Percentiles rank a stretch among this genome's conserved stretches.
These are phyloP conservation scores for Tangara arthus DNA, from an alignment of 2,797 vertebrate genomes.

Conservation along the genomic window DNA sequence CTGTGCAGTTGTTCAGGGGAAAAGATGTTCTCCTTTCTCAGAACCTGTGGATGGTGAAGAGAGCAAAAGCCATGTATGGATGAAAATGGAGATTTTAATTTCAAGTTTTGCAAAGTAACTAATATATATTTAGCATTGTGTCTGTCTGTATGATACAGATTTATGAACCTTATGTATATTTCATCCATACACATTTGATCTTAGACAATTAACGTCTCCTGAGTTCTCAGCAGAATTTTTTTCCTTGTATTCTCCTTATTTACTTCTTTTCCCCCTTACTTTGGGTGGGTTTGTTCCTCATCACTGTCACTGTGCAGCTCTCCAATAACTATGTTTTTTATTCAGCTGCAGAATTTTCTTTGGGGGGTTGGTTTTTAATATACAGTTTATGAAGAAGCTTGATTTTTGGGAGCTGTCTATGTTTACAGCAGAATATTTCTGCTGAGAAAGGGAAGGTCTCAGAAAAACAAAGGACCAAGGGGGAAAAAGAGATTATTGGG, in stretches of 20 bases:
- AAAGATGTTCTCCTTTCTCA: not conserved
- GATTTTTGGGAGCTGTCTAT: not conserved
- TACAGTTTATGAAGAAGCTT: slow-evolving; percentile 2
- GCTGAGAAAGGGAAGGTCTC: not conserved
- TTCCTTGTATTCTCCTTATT: not conserved
- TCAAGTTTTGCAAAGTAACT: not conserved
- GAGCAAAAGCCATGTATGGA: not conserved
- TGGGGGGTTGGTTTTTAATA: slow-evolving; percentile 62
- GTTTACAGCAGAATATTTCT: not conserved
- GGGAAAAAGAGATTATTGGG: not conserved
- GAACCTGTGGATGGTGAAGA: not conserved
- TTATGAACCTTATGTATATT: slow-evolving; percentile 5
- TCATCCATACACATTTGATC: not conserved
- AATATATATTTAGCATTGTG: not conserved
- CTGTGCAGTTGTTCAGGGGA: not conserved
- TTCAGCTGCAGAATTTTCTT: slow-evolving; percentile 32
- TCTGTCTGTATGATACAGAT: not conserved
- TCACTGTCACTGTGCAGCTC: not conserved
- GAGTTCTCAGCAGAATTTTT: not conserved
- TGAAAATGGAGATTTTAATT: not conserved
- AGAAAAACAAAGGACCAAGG: not conserved
- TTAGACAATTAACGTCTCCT: not conserved
- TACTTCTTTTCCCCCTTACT: not conserved
- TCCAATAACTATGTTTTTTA: not conserved
- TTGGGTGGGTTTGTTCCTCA: not conserved